Conservation (phyloP, 1,140 invertebrate species). For the Dendrolimus punctatus region DNA sequence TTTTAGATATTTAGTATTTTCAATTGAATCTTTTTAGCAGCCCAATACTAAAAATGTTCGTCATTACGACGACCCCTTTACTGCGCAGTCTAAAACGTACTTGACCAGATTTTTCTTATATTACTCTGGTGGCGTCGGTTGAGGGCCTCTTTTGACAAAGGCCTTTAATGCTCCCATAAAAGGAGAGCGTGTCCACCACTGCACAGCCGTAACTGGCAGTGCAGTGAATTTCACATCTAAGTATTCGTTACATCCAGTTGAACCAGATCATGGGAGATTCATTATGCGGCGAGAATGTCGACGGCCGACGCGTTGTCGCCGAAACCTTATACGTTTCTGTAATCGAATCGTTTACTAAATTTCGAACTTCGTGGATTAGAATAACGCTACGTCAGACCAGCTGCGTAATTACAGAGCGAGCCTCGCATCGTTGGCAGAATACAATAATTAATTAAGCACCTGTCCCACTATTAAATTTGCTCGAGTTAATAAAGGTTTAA, state of each 20-base stretch:
- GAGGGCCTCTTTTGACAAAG: conserved; percentile 2
- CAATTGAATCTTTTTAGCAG: too few species aligned
- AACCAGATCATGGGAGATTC: conserved; percentile 31
- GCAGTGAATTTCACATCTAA: conserved; percentile 13
- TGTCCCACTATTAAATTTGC: conserved; percentile 32
- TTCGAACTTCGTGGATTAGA: conserved; percentile 3
- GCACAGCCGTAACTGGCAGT: conserved; percentile 1
- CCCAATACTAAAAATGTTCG: too few species aligned
- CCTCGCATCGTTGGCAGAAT: conserved; percentile 17
- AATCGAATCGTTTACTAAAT: conserved; percentile 25
- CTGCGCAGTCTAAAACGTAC: too few species aligned
- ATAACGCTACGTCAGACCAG: conserved; percentile 14
- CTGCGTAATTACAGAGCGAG: conserved; percentile 33
- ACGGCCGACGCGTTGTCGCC: conserved; percentile 20
- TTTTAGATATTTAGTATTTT: too few species aligned
- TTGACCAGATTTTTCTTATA: too few species aligned
- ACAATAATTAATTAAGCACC: conserved; percentile 51
- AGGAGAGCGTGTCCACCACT: conserved; percentile 4
- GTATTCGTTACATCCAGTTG: conserved; percentile 49
- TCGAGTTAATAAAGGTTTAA: conserved; percentile 20
- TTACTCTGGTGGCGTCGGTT: conserved; percentile 3
- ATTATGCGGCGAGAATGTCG: conserved; percentile 29
- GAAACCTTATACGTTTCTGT: conserved; percentile 44
- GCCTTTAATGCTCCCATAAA: conserved; percentile 11
- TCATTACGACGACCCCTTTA: too few species aligned